Evolutionary conservation across 2,113 vertebrate species (phyloP).

Genomic region (Lophotis ruficrista): DNA sequence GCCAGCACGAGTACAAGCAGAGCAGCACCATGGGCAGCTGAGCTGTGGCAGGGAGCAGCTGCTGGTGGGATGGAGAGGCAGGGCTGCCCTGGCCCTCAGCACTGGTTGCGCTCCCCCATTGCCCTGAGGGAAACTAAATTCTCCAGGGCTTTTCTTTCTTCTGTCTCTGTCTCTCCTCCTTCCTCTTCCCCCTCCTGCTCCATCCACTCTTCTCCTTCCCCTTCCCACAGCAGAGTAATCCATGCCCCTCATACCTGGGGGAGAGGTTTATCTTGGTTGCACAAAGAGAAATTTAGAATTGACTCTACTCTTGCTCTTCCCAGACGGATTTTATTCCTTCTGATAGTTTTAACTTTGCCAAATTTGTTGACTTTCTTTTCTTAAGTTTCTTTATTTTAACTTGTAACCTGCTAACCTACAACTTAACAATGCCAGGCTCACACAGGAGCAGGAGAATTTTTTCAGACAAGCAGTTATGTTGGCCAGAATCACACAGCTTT

Average conservation of each 20-base stretch:
- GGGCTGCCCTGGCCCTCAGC: background rate
- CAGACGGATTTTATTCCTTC: background rate
- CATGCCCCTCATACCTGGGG: background rate
- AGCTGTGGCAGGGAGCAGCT: background rate
- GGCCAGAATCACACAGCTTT: background rate
- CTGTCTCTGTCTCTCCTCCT: background rate
- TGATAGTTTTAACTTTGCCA: background rate
- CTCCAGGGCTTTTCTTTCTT: background rate
- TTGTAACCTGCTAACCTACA: background rate
- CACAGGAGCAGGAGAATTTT: background rate
- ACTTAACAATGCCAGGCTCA: background rate
- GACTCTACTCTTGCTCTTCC: background rate
- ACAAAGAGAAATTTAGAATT: background rate
- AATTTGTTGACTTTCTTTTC: background rate
- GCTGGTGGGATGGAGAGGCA: background rate
- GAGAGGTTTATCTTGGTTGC: background rate
- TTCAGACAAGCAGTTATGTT: background rate
- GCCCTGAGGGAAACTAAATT: background rate
- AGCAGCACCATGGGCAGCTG: background rate
- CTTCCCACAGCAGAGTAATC: background rate
- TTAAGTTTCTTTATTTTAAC: background rate
- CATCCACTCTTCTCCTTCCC: background rate
- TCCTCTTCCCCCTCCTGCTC: background rate
- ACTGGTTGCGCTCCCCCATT: background rate
- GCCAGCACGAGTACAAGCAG: background rate